Base-by-base conservation (phyloP, 1,140 invertebrate species). In the Aradophagus sp. region DNA sequence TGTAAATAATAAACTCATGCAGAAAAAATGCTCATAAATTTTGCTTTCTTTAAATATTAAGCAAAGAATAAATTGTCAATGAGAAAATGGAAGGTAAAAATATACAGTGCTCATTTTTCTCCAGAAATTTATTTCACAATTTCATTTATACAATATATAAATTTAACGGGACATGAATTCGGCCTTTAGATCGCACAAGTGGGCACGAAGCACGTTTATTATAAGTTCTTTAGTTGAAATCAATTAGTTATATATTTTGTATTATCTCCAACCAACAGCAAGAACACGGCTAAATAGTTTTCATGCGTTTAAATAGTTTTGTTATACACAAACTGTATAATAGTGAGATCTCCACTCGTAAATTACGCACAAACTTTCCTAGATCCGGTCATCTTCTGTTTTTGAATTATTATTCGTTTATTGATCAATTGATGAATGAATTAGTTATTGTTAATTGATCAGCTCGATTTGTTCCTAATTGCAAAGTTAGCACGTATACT, bases 71-170 rank as follows among this genome's bases (percentile, higher is more conserved):
- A n/a, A n/a, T n/a, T n/a, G n/a, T n/a, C 44, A 39, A 19, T 76
- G 73, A 8, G 77, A 75, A 39, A 78, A 78, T 8, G 80, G 79
- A 13, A 79, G 79, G 14, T 75, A 80, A n/a, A 75, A 77, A 11
- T 77, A 80, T 27, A 59, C 59, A 12, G 63, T 66, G n/a, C 35
- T 61, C 35, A 58, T 41, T 71, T 80, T 79, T 79, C 66, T 77
- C 78, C 77, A 81, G 59, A 79, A 67, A 56, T 81, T 82, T 82
- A 81, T 82, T 73, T 80, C 74, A 78, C 55, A 68, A 35, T 72
- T 80, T 80, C 61, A 77, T 82, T 80, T 81, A 79, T 80, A 82
- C 78, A 81, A 81, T 81, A 78, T 82, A 81, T 74, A 82, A 82
- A 80, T 73, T 77, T 63, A 76, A 80, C 75, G 77, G 79, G 62